Evolutionary conservation across 2,888 invertebrate genomes (phyloP), one percentile per base, ranked within the genome.

Genomic region (Idaea dimidiata): DNA sequence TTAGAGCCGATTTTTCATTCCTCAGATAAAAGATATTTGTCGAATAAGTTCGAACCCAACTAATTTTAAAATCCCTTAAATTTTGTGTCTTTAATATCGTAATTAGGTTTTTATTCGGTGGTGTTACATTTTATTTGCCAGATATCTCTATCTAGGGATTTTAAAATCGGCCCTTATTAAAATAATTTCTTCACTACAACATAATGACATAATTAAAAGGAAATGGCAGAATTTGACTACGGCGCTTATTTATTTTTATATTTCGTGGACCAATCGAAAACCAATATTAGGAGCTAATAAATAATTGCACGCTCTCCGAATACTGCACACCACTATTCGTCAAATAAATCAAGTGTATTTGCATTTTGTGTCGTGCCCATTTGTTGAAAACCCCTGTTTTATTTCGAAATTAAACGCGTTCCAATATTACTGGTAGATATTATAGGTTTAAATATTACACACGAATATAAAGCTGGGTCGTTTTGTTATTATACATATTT

Each of bases 271-370:
- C 8, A 43, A 43, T 43, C 43, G 43, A 43, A 43, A 62, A 67
- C 60, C 58, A 32, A 43, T 74, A 63, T 76, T 80, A 74, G 70
- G 68, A 64, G 70, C 66, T 61, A 60, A 73, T 77, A 80, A 81
- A 82, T 82, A 79, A 83, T 78, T 77, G 77, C 75, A 72, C 65
- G 63, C 72, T 65, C 66, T 64, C 71, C 69, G 71, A 71, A 72
- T 67, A 72, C 69, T 68, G 72, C 68, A 64, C 66, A 67, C 72
- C 75, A 73, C 78, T 75, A 76, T 78, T 80, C 80, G 74, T 77
- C 78, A 79, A 79, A 82, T 83, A 82, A 81, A 84, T 84, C 83
- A 81, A 78, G 68, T 60, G 75, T 72, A 80, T 79, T 81, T 79
- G 78, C 78, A 81, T 80, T 73, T 76, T 70, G 72, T 69, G 68